Evolutionary conservation across 2,888 invertebrate genomes (phyloP), one percentile per base, ranked within the genome.

Genomic region (Plemyria rubiginata): DNA sequence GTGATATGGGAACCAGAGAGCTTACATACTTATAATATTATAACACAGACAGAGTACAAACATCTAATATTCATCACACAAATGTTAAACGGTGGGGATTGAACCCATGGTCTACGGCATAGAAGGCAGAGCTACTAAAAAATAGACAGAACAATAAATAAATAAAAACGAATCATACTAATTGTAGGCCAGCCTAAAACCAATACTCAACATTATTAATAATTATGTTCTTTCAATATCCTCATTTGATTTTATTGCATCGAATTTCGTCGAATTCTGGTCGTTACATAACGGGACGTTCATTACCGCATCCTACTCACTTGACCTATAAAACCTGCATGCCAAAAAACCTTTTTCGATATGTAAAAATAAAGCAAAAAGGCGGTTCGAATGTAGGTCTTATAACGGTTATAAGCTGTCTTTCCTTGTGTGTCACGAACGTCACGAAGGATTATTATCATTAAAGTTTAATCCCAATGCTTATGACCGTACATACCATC

Each of bases 271-370:
- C 13, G 51, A 58, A 59, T 54, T 54, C 7, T 12, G 13, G 15
- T 15, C 48, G 22, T 56, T 22, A 63, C 3, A 38, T 65, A 65
- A 65, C 65, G 65, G 65, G 56, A 60, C 22, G 12, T 28, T 41
- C 43, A 59, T 58, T 50, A 38, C 11, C 46, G 38, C 61, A 56
- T 62, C 48, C 51, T 55, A 61, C 55, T 32, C 56, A 46, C 54
- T 50, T 65, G 65, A 65, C 65, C 65, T 61, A 65, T 57, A 58
- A 65, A 65, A 57, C 57, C 57, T 65, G 60, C 38, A 58, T 48
- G 57, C 56, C 32, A 65, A 65, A 63, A 62, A 57, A 61, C 52
- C 56, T 57, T 60, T 65, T 60, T 65, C 49, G 56, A 56, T 55
- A 51, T 60, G 29, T 48, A 60, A 64, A 60, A 64, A 64, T 38